phyloP scores from a whole-genome alignment of 2,888 invertebrate species.

The Eulithis testata region DNA sequence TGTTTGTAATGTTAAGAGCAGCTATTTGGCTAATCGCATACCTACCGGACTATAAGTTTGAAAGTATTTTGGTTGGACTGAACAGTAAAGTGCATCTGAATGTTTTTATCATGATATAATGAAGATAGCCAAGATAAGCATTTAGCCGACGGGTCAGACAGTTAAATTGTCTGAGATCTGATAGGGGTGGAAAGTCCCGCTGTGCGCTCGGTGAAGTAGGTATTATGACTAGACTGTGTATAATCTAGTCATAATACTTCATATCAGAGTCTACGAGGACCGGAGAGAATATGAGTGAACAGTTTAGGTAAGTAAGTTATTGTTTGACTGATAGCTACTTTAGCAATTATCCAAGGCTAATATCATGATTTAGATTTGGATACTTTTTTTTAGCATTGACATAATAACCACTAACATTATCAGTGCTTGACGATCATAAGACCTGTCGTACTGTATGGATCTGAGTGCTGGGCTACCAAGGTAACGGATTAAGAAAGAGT shows the following conservation, averaged over 20 bases:
- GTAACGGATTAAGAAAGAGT: too few species aligned
- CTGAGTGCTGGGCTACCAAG: too few species aligned
- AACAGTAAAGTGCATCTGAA: neutral
- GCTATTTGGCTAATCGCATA: too few species aligned
- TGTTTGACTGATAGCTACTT: neutral
- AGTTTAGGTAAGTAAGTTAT: neutral
- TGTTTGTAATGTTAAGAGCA: too few species aligned
- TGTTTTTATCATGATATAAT: neutral
- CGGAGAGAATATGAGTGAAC: neutral
- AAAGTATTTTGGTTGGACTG: neutral
- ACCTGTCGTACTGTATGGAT: too few species aligned
- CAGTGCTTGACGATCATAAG: too few species aligned
- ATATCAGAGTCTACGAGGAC: neutral
- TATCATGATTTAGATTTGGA: too few species aligned
- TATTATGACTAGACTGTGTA: slow-evolving; percentile 8
- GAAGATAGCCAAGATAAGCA: neutral
- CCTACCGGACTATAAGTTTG: too few species aligned
- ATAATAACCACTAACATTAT: too few species aligned
- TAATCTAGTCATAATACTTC: neutral
- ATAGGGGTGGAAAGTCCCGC: slow-evolving; percentile 12
- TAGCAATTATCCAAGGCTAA: too few species aligned
- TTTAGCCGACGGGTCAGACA: slow-evolving; percentile 4
- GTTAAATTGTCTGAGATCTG: slow-evolving; percentile 20
- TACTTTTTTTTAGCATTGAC: too few species aligned
- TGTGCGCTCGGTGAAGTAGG: neutral